Conservation (phyloP, 1,140 invertebrate species). For the Drosophila micromelanica region DNA sequence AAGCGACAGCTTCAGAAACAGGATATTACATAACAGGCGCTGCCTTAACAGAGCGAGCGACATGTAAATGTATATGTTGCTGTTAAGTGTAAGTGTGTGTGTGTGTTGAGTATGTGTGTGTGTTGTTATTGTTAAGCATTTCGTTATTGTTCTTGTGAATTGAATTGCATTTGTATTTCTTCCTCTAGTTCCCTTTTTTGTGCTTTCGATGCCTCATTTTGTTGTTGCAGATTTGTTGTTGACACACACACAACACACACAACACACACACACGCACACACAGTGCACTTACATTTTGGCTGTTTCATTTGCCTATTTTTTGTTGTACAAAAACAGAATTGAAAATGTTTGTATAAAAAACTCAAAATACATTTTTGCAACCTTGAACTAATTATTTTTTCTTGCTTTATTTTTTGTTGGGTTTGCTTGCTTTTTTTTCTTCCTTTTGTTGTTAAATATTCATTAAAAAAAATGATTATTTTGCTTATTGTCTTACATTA, state of each 20-base stretch:
- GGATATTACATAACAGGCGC: constrained; percentile 81
- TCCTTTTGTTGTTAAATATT: constrained; percentile 1
- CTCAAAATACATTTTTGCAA: constrained; percentile 40
- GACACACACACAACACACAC: constrained; percentile 15
- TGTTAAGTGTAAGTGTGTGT: constrained; percentile 31
- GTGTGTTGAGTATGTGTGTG: constrained; percentile 28
- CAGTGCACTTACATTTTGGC: constrained; percentile 29
- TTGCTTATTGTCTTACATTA: constrained; percentile 39
- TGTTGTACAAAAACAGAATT: constrained; percentile 18
- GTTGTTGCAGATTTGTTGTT: constrained; percentile 37
- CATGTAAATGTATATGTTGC: constrained; percentile 51
- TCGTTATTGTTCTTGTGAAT: constrained; percentile 42
- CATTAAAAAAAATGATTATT: constrained; percentile 28
- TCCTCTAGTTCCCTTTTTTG: constrained; percentile 18
- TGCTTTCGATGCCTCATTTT: constrained; percentile 16
- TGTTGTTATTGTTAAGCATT: constrained; percentile 46
- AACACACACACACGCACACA: constrained; percentile 12
- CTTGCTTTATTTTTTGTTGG: neutral
- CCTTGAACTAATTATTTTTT: constrained; percentile 30
- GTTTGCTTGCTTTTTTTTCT: neutral
- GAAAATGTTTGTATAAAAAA: constrained; percentile 49
- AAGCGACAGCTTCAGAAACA: constrained; percentile 76
- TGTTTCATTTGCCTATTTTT: constrained; percentile 43
- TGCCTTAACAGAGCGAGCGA: constrained; percentile 51
- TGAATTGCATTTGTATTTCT: constrained; percentile 33